Conservation (phyloP, 1,140 invertebrate species). For the Penaeus vannamei region DNA sequence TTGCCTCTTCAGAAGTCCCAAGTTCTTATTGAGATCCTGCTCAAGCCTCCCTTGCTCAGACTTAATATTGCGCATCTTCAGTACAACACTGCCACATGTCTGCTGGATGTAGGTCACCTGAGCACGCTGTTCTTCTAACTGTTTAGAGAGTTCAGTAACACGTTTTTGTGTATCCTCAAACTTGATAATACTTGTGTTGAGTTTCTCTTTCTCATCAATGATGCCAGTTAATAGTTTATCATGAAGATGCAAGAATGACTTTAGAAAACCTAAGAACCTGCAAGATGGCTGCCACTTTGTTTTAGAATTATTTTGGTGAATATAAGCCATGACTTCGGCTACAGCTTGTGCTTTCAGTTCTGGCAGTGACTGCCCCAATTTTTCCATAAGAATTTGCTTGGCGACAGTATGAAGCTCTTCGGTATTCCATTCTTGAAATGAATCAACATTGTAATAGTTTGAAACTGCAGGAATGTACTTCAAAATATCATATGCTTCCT, state of each 20-base stretch:
- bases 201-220: slow-evolving; percentile 44
- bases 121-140: slow-evolving; percentile 62
- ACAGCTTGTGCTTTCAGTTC: slow-evolving; percentile 47
- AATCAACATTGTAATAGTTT: slow-evolving; percentile 45
- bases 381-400: slow-evolving; percentile 41
- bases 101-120: slow-evolving; percentile 66
- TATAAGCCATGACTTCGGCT: slow-evolving; percentile 47
- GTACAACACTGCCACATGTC: slow-evolving; percentile 62
- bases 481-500: slow-evolving; percentile 47
- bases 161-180: slow-evolving; percentile 60
- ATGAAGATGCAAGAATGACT: slow-evolving; percentile 20
- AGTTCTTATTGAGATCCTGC: slow-evolving; percentile 65
- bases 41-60: slow-evolving; percentile 65
- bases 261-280: slow-evolving; percentile 50
- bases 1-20: slow-evolving; percentile 56
- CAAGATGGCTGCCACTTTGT: slow-evolving; percentile 31
- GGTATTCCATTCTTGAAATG: slow-evolving; percentile 50
- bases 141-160: slow-evolving; percentile 60
- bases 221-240: slow-evolving; percentile 40
- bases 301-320: slow-evolving; percentile 29
- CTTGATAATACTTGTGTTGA: slow-evolving; percentile 51
- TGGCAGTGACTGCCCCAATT: slow-evolving; percentile 24
- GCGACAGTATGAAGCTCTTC: slow-evolving; percentile 39
- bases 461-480: slow-evolving; percentile 47
- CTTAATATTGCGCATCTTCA: slow-evolving; percentile 66